Base-by-base conservation (phyloP, 2,113 vertebrate genomes). In the Otis tarda region DNA sequence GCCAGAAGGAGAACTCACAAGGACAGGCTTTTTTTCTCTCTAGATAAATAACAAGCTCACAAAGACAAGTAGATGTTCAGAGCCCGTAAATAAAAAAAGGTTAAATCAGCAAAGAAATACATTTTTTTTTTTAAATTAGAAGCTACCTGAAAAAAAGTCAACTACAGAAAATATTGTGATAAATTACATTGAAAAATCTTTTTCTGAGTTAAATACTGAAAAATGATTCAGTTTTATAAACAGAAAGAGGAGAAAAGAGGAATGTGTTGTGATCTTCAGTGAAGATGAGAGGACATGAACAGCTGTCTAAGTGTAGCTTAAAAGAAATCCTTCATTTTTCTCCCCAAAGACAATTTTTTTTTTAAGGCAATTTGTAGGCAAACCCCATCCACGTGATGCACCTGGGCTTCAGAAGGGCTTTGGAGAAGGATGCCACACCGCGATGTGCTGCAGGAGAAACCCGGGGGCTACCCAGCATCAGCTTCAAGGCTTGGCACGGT, bases 391-490 rank as follows among this genome's bases (percentile, higher is more conserved):
- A 5, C 0, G 35, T 1, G 20, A 37, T 5, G 31, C 21, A 12
- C 1, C 28, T 15, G 45, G 37, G 27, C 22, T 67, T 33, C 25
- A 6, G 61, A 63, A 16, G 67, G 49, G 57, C 20, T 53, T n/a
- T 30, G 20, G n/a, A 30, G 37, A 17, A 68, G 78, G 53, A 25
- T 12, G n/a, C 14, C 18, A 12, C 30, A 3, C 24, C 6, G 2
- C 25, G 45, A 37, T 3, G 31, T 3, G 59, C 52, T 7, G 52
- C 7, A 10, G 59, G 87, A 59, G 43, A 43, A 33, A 14, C 59
- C 5, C 7, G 0, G 18, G 52, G 59, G 35, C 41, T 15, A 1
- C 31, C 5, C 2, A 0, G 43, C 52, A 18, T 8, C 7, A 0
- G 4, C 27, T 15, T 22, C n/a, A 8, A 49, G 67, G 59, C 25